Percentiles rank a stretch among this genome's conserved stretches.
Evolutionary conservation across 2,888 invertebrate species (phyloP).

Genomic region (Ditylenchus weischeri): DNA sequence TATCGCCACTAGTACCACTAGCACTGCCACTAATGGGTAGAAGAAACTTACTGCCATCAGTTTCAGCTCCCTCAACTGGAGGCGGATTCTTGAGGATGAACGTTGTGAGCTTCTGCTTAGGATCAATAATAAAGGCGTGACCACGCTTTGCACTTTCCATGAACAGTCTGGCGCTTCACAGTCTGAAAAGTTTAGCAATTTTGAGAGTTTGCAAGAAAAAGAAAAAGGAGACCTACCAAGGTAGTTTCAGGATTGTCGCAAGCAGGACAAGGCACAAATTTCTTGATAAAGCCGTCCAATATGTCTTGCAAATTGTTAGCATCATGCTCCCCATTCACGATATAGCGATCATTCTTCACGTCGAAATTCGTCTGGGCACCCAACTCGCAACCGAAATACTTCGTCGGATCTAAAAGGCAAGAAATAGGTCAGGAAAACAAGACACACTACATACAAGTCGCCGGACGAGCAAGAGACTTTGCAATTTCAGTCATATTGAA

Average conservation of each 20-base stretch:
- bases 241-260: slow-evolving; percentile 99
- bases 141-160: slow-evolving; percentile 88
- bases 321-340: slow-evolving; percentile 98
- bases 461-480: slow-evolving; percentile 91
- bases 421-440: too few relatives aligned
- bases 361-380: slow-evolving; percentile 99
- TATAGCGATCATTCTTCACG: slow-evolving; percentile 95
- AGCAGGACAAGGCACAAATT: slow-evolving; percentile 84
- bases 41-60: slow-evolving; percentile 12
- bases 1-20: too few relatives aligned
- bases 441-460: slow-evolving; percentile 74
- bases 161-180: slow-evolving; percentile 39
- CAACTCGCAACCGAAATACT: slow-evolving; percentile 98
- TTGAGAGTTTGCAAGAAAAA: slow-evolving; percentile 1
- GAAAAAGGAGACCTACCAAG: slow-evolving; percentile 66
- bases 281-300: slow-evolving; percentile 87
- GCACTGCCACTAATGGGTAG: too few relatives aligned
- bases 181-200: slow-evolving; percentile 32
- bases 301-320: slow-evolving; percentile 87
- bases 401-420: slow-evolving; percentile 73
- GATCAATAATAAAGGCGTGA: slow-evolving; percentile 82
- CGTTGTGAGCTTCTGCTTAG: slow-evolving; percentile 93
- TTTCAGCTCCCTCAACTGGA: slow-evolving; percentile 32
- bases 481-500: slow-evolving; percentile 99
- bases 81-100: slow-evolving; percentile 99